Evolutionary conservation across 2,113 vertebrate genomes (phyloP).

Genomic region (Solea senegalensis): DNA sequence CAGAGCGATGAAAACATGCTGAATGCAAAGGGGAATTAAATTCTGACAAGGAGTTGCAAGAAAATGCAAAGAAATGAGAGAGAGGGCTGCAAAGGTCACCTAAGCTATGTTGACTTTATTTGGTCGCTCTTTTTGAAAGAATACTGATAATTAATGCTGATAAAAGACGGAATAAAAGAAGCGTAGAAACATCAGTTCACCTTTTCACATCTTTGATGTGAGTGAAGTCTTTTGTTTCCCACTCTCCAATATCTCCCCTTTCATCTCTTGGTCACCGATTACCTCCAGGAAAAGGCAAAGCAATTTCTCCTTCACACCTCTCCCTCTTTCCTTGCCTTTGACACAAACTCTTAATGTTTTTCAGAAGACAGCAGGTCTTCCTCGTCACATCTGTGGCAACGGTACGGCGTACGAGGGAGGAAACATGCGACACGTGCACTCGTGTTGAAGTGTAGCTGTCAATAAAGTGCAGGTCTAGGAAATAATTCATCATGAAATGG

Average conservation of each 20-base stretch:
- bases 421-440: conserved; percentile 11
- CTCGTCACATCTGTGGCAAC: conserved; percentile 41
- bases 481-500: conserved; percentile 71
- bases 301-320: conserved; percentile 12
- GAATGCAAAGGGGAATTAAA: conserved; percentile 69
- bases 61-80: conserved; percentile 24
- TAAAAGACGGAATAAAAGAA: conserved; percentile 34
- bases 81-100: conserved; percentile 17
- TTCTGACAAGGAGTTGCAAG: conserved; percentile 42
- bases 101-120: conserved; percentile 13
- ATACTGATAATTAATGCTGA: conserved; percentile 31
- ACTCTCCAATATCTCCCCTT: conserved; percentile 46
- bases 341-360: conserved; percentile 25
- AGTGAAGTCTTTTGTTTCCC: conserved; percentile 11
- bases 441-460: conserved; percentile 41
- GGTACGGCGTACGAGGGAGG: conserved; percentile 41
- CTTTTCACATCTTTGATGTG: conserved; percentile 51
- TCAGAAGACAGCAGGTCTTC: conserved; percentile 47
- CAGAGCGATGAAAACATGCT: conserved; percentile 62
- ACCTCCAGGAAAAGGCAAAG: conserved; percentile 14
- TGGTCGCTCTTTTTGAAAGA: too few species aligned
- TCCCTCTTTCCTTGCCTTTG: neutral
- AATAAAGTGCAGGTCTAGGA: conserved; percentile 61
- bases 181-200: conserved; percentile 9
- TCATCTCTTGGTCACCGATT: conserved; percentile 58